phyloP scores from a whole-genome alignment of 2,888 invertebrate species.

The Zelleria hepariella region DNA sequence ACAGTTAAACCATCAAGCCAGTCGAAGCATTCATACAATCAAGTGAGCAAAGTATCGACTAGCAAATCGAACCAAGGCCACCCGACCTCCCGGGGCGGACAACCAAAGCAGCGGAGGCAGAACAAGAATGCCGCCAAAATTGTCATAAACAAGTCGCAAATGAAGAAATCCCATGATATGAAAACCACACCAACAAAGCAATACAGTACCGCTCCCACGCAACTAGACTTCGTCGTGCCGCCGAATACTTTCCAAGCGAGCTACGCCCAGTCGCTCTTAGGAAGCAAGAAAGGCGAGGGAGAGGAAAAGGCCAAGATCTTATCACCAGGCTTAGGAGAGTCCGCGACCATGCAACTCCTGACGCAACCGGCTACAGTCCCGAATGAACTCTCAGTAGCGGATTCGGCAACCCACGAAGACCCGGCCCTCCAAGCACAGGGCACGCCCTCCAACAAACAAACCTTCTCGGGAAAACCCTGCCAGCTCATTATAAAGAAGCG shows the following conservation, averaged over 20 bases:
- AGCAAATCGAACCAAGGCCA: constrained; percentile 53
- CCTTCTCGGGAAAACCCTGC: constrained; percentile 42
- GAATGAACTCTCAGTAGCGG: constrained; percentile 43
- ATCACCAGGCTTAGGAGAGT: constrained; percentile 44
- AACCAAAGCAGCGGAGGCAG: constrained; percentile 8
- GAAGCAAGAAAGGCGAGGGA: constrained; percentile 48
- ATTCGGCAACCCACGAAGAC: constrained; percentile 43
- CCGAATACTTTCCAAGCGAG: constrained; percentile 63
- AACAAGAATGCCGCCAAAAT: constrained; percentile 15
- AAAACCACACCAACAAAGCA: constrained; percentile 37
- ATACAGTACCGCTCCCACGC: constrained; percentile 35
- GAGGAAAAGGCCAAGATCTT: constrained; percentile 45
- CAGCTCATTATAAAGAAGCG: constrained; percentile 59
- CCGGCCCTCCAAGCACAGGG: constrained; percentile 41
- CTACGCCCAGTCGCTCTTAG: constrained; percentile 57
- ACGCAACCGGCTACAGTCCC: constrained; percentile 50
- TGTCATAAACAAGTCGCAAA: constrained; percentile 31
- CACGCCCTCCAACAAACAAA: constrained; percentile 35
- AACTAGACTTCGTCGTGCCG: constrained; percentile 47
- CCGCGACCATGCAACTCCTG: constrained; percentile 53
- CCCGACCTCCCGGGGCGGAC: constrained; percentile 2
- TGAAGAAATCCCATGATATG: constrained; percentile 37
- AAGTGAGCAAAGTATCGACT: constrained; percentile 68
- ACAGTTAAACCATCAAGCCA: constrained; percentile 63
- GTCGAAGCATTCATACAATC: constrained; percentile 66